phyloP scores from a whole-genome alignment of 1,140 invertebrate genomes.

The Hylaeus anthracinus region DNA sequence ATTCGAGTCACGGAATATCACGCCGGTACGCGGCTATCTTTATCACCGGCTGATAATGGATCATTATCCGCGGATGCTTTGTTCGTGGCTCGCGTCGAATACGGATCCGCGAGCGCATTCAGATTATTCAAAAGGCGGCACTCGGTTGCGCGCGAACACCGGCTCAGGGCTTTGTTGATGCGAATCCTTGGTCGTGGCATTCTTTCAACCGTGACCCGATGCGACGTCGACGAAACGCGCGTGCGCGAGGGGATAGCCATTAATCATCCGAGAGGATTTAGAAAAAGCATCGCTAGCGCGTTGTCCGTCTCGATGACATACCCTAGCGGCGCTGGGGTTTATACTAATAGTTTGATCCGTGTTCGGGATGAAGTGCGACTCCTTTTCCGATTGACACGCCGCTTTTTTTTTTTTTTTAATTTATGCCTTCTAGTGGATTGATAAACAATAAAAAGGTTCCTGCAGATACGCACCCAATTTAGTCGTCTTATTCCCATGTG shows the following conservation, averaged over 20 bases:
- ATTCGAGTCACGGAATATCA: conserved; percentile 40
- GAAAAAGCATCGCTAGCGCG: conserved; percentile 34
- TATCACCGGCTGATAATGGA: conserved; percentile 51
- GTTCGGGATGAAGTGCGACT: conserved; percentile 1
- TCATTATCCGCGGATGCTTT: conserved; percentile 39
- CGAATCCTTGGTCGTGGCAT: conserved; percentile 41
- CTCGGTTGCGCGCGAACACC: not conserved
- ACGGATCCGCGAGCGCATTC: conserved; percentile 41
- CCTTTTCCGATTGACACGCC: not conserved
- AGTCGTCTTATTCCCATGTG: too few relatives aligned
- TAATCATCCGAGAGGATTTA: conserved; percentile 44
- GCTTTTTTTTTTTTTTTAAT: not conserved
- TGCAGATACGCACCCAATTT: too few relatives aligned
- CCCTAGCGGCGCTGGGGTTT: not conserved
- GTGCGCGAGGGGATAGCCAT: conserved; percentile 7
- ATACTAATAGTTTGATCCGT: conserved; percentile 38
- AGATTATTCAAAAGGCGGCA: conserved; percentile 38
- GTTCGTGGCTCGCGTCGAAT: conserved; percentile 25
- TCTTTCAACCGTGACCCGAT: conserved; percentile 33
- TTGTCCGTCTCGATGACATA: conserved; percentile 40
- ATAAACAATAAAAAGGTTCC: too few relatives aligned
- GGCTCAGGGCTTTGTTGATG: conserved; percentile 23
- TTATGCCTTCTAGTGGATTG: too few relatives aligned
- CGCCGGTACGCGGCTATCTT: conserved; percentile 40
- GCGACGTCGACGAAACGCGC: conserved; percentile 29